A percentile compares a stretch with the other conserved stretches of the same genome.
phyloP scores from a whole-genome alignment of 2,888 invertebrate species.

The Drosophila fulvimacula region DNA sequence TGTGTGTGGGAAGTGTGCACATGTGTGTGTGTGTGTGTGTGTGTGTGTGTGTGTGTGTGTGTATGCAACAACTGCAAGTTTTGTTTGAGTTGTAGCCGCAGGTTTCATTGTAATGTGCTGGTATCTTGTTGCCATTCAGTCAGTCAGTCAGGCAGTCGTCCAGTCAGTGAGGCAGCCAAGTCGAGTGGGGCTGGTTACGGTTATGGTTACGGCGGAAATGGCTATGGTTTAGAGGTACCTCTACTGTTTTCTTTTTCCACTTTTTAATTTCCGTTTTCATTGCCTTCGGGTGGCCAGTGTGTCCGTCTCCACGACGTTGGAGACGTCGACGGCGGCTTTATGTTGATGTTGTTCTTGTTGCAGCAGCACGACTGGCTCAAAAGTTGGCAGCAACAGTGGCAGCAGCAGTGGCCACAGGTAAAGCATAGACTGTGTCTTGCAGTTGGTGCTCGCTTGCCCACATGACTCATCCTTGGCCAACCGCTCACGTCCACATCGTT shows the following conservation, averaged over 20 bases:
- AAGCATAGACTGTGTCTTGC: slow-evolving; percentile 29
- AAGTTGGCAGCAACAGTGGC: slow-evolving; percentile 54
- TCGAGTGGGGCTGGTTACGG: slow-evolving; percentile 50
- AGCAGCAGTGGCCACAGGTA: slow-evolving; percentile 38
- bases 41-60: slow-evolving; percentile 27
- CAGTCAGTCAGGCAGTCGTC: slow-evolving; percentile 16
- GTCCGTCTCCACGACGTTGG: slow-evolving; percentile 21
- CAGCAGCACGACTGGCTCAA: slow-evolving; percentile 45
- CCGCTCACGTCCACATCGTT: slow-evolving; percentile 63
- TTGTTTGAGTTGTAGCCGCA: slow-evolving; percentile 73
- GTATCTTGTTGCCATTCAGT: slow-evolving; percentile 67
- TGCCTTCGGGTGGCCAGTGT: slow-evolving; percentile 55
- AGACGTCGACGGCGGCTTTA: slow-evolving; percentile 18
- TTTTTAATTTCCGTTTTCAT: slow-evolving; percentile 78
- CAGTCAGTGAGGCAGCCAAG: slow-evolving; percentile 26
- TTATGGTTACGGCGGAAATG: slow-evolving; percentile 57
- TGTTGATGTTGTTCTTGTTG: slow-evolving; percentile 56
- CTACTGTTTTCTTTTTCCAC: slow-evolving; percentile 77
- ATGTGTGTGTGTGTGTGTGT: slow-evolving; percentile 6
- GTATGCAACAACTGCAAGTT: slow-evolving; percentile 66
- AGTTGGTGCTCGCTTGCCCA: slow-evolving; percentile 45
- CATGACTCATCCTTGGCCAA: slow-evolving; percentile 21
- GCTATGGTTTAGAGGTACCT: slow-evolving; percentile 71
- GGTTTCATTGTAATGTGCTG: slow-evolving; percentile 78
- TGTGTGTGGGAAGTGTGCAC: no score